Base-by-base conservation (phyloP, 1,140 invertebrate species). In the Catajapyx aquilonaris region DNA sequence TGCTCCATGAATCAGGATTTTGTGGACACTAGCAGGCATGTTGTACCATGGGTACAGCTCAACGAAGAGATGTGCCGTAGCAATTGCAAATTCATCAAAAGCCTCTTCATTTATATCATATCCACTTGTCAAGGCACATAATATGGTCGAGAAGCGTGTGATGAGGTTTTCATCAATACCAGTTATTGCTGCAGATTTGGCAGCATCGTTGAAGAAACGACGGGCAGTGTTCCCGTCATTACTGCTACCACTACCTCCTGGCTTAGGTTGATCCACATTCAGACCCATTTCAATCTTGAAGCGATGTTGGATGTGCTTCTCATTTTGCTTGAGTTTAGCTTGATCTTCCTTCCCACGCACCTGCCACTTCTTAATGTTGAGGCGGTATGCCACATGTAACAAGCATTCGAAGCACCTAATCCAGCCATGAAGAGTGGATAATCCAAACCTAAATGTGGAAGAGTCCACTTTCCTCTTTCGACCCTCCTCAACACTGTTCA, bases 191-290 rank as follows among this genome's bases (percentile, higher is more conserved):
- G 44, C 25, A 33, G 41, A 35, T 1, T 4, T 30, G 21, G 21
- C 20, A 18, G 3, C 17, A 20, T 38, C 30, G 10, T 21, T 17
- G 21, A 45, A 45, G 16, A 39, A 39, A 16, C 35, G 19, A 31
- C 42, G 28, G n/a, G 44, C 44, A 1, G 44, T 41, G 23, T 45
- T 45, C 10, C 38, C 37, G 20, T 40, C 35, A 31, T 44, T 45
- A 1, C 38, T 20, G 13, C n/a, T 34, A n/a, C 44, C 41, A 21
- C 30, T 25, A n/a, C n/a, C n/a, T 11, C 41, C 38, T 37, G 37
- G 28, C n/a, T 25, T 42, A 7, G 35, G 30, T 4, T 34, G 25
- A 22, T 38, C 44, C 1, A 45, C 41, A n/a, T 19, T 21, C 10
- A 45, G 31, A 7, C 44, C 44, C n/a, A 45, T 17, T 41, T 33